phyloP scores from a whole-genome alignment of 2,888 invertebrate species.

The Sinotaia quadrata region DNA sequence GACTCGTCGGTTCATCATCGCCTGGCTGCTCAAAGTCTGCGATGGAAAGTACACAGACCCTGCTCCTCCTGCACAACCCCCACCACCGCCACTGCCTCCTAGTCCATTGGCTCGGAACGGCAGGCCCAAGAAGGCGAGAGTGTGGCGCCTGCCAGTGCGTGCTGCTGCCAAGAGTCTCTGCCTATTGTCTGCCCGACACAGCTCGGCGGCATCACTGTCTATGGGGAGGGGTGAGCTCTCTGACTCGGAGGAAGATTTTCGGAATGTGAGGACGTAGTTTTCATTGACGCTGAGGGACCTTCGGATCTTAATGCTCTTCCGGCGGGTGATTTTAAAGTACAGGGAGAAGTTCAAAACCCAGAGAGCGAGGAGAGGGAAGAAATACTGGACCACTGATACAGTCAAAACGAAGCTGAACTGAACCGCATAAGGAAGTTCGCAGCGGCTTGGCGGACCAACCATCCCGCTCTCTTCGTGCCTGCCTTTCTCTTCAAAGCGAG shows the following conservation, averaged over 20 bases:
- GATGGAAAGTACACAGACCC: conserved; percentile 18
- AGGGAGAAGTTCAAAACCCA: conserved; percentile 56
- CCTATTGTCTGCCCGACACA: conserved; percentile 20
- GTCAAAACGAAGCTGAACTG: conserved; percentile 44
- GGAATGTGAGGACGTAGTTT: conserved; percentile 41
- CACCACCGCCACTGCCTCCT: conserved; percentile 14
- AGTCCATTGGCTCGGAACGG: background rate
- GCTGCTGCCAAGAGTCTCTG: conserved; percentile 10
- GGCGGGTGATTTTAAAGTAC: conserved; percentile 54
- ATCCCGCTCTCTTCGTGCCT: too few relatives aligned
- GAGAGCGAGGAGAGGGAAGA: conserved; percentile 48
- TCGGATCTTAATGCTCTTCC: conserved; percentile 60
- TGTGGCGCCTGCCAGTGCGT: conserved; percentile 28
- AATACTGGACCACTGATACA: conserved; percentile 46
- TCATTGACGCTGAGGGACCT: conserved; percentile 55
- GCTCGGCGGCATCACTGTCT: conserved; percentile 24
- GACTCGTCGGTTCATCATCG: too few relatives aligned
- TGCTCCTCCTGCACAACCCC: conserved; percentile 5
- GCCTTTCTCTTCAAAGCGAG: background rate
- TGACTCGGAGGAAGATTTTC: conserved; percentile 53
- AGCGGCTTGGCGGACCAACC: too few relatives aligned
- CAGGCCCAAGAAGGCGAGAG: conserved; percentile 17
- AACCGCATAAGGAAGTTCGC: conserved; percentile 43
- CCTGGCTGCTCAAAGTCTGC: background rate
- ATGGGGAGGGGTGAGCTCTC: conserved; percentile 33